Percentiles rank a stretch among this genome's conserved stretches.
Conservation (phyloP, 2,113 vertebrate species). For the Elgaria multicarinata region DNA sequence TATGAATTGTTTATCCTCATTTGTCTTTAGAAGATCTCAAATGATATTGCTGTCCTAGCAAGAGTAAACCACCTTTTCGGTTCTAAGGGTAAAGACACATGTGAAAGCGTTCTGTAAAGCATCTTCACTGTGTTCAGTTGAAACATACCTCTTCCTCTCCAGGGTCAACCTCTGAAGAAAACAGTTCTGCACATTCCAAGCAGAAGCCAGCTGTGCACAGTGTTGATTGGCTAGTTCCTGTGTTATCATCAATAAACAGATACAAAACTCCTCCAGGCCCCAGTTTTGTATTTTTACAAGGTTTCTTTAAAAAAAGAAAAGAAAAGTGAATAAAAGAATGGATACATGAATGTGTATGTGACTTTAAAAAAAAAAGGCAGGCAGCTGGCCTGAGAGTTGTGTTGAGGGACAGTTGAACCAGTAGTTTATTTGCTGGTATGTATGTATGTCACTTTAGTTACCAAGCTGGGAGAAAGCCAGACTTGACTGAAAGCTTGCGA, state of each 20-base stretch:
- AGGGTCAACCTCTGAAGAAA: not conserved
- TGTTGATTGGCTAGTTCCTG: not conserved
- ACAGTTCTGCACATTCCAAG: not conserved
- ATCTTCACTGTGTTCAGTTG: not conserved
- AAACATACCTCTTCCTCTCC: not conserved
- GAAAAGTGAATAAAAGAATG: no score
- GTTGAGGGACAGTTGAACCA: no score
- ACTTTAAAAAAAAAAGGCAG: no score
- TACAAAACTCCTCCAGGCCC: not conserved
- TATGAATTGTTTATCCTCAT: not conserved
- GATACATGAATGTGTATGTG: no score
- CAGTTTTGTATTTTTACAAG: not conserved
- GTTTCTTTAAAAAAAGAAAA: no score
- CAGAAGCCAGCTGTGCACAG: no score
- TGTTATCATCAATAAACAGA: not conserved
- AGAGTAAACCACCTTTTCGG: not conserved
- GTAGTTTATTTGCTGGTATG: no score
- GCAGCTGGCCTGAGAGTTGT: no score
- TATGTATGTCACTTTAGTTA: no score
- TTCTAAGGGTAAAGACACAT: not conserved
- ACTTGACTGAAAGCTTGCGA: not conserved
- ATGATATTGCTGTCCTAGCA: not conserved
- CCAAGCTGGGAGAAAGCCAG: not conserved
- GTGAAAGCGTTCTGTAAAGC: not conserved
- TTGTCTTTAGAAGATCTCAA: not conserved